Conservation (phyloP, 2,113 vertebrate genomes). For the Pollachius pollachius region DNA sequence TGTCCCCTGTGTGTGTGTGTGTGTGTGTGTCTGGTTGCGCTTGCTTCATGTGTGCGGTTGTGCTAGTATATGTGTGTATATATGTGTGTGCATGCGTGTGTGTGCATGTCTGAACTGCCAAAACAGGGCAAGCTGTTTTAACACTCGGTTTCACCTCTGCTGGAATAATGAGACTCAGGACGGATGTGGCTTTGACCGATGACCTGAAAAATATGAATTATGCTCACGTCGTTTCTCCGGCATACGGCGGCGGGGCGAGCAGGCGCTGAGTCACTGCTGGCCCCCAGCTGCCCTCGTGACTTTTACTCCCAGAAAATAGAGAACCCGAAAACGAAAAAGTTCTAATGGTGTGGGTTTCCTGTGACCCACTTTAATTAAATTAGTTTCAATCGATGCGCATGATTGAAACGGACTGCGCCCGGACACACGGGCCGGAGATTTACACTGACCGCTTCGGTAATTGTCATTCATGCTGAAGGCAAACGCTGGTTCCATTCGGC, state of each 20-base stretch:
- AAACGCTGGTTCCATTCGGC: slow-evolving; percentile 38
- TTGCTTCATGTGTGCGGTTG: not conserved
- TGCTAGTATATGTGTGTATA: not conserved
- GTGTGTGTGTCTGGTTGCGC: not conserved
- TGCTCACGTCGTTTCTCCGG: not conserved
- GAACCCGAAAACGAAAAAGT: not conserved
- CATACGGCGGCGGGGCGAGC: not conserved
- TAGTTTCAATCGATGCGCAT: not conserved
- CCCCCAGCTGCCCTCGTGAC: not conserved
- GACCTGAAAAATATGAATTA: not conserved
- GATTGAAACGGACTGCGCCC: not conserved
- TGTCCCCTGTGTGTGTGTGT: not conserved
- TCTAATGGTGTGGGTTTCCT: too few relatives aligned
- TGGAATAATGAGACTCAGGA: not conserved
- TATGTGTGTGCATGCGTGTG: not conserved
- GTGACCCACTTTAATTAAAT: not conserved
- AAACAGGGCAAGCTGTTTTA: too few relatives aligned
- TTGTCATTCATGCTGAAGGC: slow-evolving; percentile 36
- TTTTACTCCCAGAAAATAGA: not conserved
- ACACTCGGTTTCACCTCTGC: too few relatives aligned
- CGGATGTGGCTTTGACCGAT: not conserved
- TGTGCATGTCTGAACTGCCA: not conserved
- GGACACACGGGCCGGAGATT: not conserved
- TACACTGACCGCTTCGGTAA: slow-evolving; percentile 11
- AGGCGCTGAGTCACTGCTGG: not conserved